These are phyloP conservation scores for Tolypeutes matacus DNA, from an alignment of 2,797 vertebrate species.

Conservation along the genomic window DNA sequence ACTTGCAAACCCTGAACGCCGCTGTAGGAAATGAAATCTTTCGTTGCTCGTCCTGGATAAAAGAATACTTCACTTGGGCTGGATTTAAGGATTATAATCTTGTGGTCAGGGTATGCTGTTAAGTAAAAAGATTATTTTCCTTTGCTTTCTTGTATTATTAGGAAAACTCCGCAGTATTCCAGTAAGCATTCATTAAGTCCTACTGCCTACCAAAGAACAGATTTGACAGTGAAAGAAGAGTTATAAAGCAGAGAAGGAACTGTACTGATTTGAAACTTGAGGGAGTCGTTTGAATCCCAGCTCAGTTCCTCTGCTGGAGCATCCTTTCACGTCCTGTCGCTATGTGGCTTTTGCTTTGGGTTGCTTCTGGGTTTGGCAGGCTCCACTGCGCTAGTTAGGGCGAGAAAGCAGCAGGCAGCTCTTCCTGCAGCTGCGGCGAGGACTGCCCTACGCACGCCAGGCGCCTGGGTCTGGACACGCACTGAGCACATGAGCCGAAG, in stretches of 20 bases:
- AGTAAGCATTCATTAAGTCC: background rate
- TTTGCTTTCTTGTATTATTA: background rate
- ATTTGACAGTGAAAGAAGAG: background rate
- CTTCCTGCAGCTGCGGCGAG: background rate
- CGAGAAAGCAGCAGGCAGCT: background rate
- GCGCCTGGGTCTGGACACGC: background rate
- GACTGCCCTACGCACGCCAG: background rate
- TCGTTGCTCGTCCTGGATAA: slow-evolving; percentile 87
- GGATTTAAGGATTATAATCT: slow-evolving; percentile 91
- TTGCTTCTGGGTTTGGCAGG: background rate
- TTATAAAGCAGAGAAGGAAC: too few species aligned
- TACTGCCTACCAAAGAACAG: background rate
- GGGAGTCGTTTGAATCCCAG: background rate
- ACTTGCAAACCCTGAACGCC: slow-evolving; percentile 86
- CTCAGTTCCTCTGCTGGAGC: background rate
- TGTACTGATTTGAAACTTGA: background rate
- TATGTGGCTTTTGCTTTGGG: background rate
- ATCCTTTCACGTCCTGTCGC: background rate
- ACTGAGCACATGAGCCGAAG: background rate
- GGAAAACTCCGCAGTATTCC: background rate
- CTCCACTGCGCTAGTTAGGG: background rate
- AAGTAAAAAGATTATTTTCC: background rate
- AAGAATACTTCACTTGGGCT: slow-evolving; percentile 92
- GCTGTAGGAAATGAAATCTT: slow-evolving; percentile 89
- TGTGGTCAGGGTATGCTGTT: slow-evolving; percentile 88